Conservation (phyloP, 2,113 vertebrate species). For the Leiothrix lutea region DNA sequence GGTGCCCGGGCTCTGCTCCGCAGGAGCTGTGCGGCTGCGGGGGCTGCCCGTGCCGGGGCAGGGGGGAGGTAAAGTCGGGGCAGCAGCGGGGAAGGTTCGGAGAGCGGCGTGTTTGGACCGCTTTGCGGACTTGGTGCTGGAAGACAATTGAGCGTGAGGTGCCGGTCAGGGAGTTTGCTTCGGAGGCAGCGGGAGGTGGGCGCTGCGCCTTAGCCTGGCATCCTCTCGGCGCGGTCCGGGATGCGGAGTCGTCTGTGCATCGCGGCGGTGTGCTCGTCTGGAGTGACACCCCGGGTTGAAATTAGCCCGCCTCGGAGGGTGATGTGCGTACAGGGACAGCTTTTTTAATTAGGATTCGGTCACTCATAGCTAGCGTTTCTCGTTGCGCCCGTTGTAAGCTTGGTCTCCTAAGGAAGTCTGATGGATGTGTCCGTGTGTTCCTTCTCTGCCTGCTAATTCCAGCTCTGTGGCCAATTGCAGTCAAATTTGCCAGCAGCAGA, state of each 20-base stretch:
- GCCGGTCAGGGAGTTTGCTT: neutral
- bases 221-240: accelerated
- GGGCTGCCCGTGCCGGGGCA: neutral
- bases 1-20: neutral
- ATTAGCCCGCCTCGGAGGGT: accelerated
- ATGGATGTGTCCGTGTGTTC: accelerated
- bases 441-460: neutral
- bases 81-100: accelerated
- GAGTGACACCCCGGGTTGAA: accelerated
- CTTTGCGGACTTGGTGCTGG: neutral
- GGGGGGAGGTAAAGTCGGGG: neutral
- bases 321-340: neutral
- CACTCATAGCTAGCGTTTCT: neutral
- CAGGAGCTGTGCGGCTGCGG: neutral
- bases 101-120: accelerated
- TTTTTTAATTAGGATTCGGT: accelerated
- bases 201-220: accelerated
- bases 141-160: accelerated
- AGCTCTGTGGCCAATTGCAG: neutral
- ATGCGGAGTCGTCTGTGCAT: accelerated
- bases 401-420: neutral
- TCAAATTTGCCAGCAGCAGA: neutral
- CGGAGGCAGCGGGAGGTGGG: accelerated
- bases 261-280: neutral
- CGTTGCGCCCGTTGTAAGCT: neutral